Percentiles rank a stretch among this genome's conserved stretches.
Evolutionary conservation across 2,113 vertebrate genomes (phyloP).

Genomic region (Saguinus imperator): DNA sequence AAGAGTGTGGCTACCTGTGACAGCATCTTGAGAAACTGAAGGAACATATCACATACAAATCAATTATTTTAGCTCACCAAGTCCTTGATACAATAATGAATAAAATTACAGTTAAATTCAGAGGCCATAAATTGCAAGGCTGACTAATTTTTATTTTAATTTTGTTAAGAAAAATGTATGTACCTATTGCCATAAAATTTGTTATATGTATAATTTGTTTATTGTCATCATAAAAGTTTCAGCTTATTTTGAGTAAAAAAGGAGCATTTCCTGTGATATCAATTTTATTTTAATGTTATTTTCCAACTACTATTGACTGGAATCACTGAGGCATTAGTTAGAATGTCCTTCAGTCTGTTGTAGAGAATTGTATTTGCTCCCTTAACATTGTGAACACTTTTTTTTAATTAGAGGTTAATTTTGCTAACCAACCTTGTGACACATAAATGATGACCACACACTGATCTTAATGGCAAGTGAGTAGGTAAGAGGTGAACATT

Average conservation of each 20-base stretch:
- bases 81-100: neutral
- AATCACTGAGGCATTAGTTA: neutral
- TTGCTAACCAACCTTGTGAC: neutral
- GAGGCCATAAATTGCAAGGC: neutral
- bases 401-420: neutral
- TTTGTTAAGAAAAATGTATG: neutral
- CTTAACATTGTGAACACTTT: neutral
- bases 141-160: neutral
- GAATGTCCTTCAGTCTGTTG: neutral
- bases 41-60: neutral
- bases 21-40: neutral
- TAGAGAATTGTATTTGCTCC: neutral
- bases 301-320: neutral
- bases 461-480: neutral
- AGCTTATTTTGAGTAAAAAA: neutral
- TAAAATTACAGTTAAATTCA: neutral
- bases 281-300: neutral
- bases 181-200: neutral
- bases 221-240: neutral
- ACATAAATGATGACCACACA: neutral
- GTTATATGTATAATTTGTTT: neutral
- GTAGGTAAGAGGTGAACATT: neutral
- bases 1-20: neutral
- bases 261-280: neutral
- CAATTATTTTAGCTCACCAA: neutral